Conservation (phyloP, 1,140 invertebrate genomes). For the Hyles euphorbiae region DNA sequence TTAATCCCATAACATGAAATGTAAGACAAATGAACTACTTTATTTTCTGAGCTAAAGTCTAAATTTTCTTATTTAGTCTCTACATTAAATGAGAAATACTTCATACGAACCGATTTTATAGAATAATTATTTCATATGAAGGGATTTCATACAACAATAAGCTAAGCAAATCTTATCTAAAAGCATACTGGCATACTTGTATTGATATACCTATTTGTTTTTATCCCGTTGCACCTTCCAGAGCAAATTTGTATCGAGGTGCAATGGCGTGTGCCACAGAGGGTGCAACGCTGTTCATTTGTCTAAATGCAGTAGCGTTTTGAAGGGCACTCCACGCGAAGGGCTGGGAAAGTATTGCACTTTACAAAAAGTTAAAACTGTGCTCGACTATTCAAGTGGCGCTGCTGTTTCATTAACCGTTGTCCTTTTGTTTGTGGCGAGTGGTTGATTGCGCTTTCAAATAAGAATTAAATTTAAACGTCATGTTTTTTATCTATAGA, state of each 20-base stretch:
- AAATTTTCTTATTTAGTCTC: too few species aligned
- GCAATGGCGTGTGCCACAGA: constrained; percentile 55
- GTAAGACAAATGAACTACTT: too few species aligned
- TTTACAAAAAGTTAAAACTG: constrained; percentile 68
- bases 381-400: constrained; percentile 38
- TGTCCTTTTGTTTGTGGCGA: constrained; percentile 37
- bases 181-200: background rate
- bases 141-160: too few species aligned
- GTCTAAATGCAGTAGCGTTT: constrained; percentile 67
- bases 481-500: too few species aligned
- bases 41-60: too few species aligned
- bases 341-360: constrained; percentile 72
- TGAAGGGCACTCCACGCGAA: constrained; percentile 44
- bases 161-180: too few species aligned
- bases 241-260: constrained; percentile 11
- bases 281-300: constrained; percentile 72
- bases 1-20: too few species aligned
- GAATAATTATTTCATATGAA: too few species aligned
- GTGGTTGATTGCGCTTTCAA: too few species aligned
- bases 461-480: too few species aligned
- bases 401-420: constrained; percentile 40
- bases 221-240: constrained; percentile 14
- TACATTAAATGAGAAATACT: too few species aligned
- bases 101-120: too few species aligned
- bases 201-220: constrained; percentile 6